Evolutionary conservation across 2,888 invertebrate genomes (phyloP).

Genomic region (Sisyra terminalis): DNA sequence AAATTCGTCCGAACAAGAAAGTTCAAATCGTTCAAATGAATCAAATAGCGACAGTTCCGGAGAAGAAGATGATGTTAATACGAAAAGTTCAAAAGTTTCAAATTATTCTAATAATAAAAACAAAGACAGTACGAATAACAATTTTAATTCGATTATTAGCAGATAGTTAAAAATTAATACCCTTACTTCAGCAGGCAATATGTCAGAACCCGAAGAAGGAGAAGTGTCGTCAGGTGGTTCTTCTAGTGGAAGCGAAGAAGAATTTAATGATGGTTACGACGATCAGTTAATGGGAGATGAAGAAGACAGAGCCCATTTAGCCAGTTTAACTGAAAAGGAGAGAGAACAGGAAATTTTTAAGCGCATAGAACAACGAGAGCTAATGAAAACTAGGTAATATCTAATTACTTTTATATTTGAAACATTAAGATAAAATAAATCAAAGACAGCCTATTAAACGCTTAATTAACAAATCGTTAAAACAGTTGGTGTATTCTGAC

Average conservation of each 20-base stretch:
- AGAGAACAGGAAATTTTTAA: slow-evolving; percentile 95
- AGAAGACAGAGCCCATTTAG: slow-evolving; percentile 78
- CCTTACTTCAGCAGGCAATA: not conserved
- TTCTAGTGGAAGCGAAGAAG: slow-evolving; percentile 51
- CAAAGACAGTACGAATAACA: not conserved
- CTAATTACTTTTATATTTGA: not conserved
- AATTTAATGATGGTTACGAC: slow-evolving; percentile 93
- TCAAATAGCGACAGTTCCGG: slow-evolving; percentile 23
- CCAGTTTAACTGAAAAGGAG: slow-evolving; percentile 90
- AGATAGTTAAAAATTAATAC: not conserved
- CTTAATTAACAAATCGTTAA: not conserved
- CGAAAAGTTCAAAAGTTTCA: slow-evolving; percentile 15
- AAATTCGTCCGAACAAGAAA: slow-evolving; percentile 23
- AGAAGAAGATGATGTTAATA: slow-evolving; percentile 19
- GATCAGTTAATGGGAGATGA: slow-evolving; percentile 95
- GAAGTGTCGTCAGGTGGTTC: slow-evolving; percentile 63
- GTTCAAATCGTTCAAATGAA: slow-evolving; percentile 14
- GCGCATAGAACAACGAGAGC: slow-evolving; percentile 85
- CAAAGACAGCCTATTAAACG: not conserved
- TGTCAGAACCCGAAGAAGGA: slow-evolving; percentile 71
- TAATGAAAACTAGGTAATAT: slow-evolving; percentile 66
- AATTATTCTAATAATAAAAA: not conserved
- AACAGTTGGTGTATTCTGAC: no score
- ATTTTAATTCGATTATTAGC: not conserved
- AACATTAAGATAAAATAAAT: not conserved